These are phyloP conservation scores for Ammospiza caudacuta DNA, from an alignment of 2,113 vertebrate genomes.

Conservation along the genomic window DNA sequence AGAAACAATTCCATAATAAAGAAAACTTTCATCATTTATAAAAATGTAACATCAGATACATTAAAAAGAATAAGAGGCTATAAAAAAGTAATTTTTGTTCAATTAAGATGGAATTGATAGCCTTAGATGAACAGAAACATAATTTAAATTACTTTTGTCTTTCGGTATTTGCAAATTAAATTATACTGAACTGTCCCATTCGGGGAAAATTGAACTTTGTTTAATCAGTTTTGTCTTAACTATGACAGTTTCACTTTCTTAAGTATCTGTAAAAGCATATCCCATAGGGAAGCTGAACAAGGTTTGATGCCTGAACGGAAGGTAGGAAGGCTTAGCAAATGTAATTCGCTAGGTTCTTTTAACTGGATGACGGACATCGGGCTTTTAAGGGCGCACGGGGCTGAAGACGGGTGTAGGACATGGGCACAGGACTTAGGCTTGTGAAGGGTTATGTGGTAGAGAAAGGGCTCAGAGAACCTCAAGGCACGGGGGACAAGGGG, in stretches of 20 bases:
- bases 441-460: fast-evolving
- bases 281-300: not conserved
- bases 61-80: not conserved
- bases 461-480: no score
- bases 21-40: not conserved
- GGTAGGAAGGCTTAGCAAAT: not conserved
- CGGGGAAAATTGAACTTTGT: not conserved
- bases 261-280: not conserved
- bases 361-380: not conserved
- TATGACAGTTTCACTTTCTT: not conserved
- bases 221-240: conserved; percentile 44
- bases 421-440: fast-evolving
- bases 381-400: not conserved
- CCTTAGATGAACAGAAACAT: not conserved
- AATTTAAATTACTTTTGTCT: conserved; percentile 21
- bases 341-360: not conserved
- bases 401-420: not conserved
- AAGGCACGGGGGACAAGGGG: fast-evolving
- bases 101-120: not conserved
- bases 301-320: not conserved
- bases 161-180: conserved; percentile 40
- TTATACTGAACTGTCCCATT: conserved; percentile 24
- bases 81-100: not conserved
- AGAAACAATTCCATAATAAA: not conserved
- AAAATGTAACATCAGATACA: not conserved